Base-by-base conservation (phyloP, 2,113 vertebrate genomes). In the Galeopterus variegatus region DNA sequence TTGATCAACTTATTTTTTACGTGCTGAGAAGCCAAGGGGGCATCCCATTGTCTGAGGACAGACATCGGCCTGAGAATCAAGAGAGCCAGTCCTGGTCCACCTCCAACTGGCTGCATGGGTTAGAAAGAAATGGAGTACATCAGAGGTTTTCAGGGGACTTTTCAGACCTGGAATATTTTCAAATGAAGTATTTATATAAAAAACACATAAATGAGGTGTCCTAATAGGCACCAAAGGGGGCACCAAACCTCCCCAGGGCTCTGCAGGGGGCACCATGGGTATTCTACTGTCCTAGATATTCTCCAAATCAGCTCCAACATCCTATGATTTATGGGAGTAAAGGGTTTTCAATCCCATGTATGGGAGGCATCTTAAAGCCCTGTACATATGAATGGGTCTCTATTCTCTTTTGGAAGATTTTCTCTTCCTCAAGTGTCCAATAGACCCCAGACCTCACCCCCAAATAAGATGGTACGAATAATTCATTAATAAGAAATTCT, bases 401-500 rank as follows among this genome's bases (percentile, higher is more conserved):
- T 83, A 36, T 70, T 60, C 28, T 93, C n/a, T 76, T 96, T 69
- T 83, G 33, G 67, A 91, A 79, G 31, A 64, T n/a, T 64, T 94
- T 83, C 69, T 91, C 48, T 77, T 88, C 8, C 19, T 90, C 75
- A 62, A 88, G 58, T 52, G n/a, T 88, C n/a, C 6, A 5, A 31
- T 3, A 79, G 31, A 83, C 14, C n/a, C n/a, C 17, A 88, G 73
- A 26, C 26, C 1, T 17, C 17, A 72, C 3, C 14, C 18, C 28
- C 5, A 48, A 83, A 80, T 56, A 93, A 85, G 65, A 73, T 48
- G 75, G 14, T 24, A 88, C 5, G 90, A 24, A 8, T 73, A 41
- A 76, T 48, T 82, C 36, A 95, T 36, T 64, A 58, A 45, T 70
- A 76, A 94, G 23, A 91, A 82, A 52, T 56, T 60, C 28, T 64